phyloP scores from a whole-genome alignment of 2,888 invertebrate genomes.

The Dione vanillae region DNA sequence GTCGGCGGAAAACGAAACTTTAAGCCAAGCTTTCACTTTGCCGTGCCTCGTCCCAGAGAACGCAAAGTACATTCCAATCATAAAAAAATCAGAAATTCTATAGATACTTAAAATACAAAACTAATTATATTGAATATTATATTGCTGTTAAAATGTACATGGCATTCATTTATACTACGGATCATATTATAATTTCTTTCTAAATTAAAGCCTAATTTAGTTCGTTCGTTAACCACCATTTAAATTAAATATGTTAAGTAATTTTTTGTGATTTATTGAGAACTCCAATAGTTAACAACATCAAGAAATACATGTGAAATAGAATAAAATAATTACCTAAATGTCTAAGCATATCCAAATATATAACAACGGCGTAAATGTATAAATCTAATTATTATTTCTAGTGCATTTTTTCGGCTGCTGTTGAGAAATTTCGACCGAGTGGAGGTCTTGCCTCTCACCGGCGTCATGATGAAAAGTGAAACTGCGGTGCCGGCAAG shows the following conservation, averaged over 20 bases:
- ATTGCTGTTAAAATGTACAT: background rate
- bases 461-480: slow-evolving; percentile 79
- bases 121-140: slow-evolving; percentile 19
- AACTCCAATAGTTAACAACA: background rate
- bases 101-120: slow-evolving; percentile 15
- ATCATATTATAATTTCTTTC: background rate
- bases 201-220: background rate
- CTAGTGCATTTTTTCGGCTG: slow-evolving; percentile 64
- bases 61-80: slow-evolving; percentile 68
- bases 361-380: background rate
- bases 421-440: slow-evolving; percentile 80
- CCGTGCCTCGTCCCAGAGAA: slow-evolving; percentile 59
- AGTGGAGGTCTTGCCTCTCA: slow-evolving; percentile 76
- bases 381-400: slow-evolving; percentile 24
- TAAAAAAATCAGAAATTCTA: slow-evolving; percentile 45
- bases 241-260: background rate
- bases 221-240: background rate
- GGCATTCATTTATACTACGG: background rate
- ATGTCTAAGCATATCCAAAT: background rate
- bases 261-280: background rate
- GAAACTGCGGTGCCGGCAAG: slow-evolving; percentile 75
- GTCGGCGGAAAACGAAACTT: slow-evolving; percentile 68
- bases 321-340: background rate
- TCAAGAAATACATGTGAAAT: background rate
- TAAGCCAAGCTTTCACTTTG: slow-evolving; percentile 76